These are phyloP conservation scores for Andrena dorsata DNA, from an alignment of 2,888 invertebrate species.

Conservation along the genomic window DNA sequence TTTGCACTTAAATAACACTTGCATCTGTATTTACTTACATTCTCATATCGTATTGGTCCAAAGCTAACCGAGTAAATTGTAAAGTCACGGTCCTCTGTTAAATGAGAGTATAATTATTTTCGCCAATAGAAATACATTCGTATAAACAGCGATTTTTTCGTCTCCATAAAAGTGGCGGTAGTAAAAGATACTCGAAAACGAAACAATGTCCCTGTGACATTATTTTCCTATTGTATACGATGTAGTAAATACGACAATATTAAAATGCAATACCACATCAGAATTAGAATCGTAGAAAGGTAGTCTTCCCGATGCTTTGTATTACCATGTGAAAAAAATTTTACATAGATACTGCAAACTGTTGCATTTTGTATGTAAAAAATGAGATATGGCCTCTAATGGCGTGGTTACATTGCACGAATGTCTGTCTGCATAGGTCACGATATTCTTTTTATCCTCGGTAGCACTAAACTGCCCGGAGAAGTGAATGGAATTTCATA, in stretches of 20 bases:
- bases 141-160: conserved; percentile 41
- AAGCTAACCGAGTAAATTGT: conserved; percentile 41
- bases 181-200: conserved; percentile 58
- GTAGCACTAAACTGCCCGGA: conserved; percentile 30
- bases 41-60: conserved; percentile 50
- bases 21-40: conserved; percentile 51
- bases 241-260: conserved; percentile 33
- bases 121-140: conserved; percentile 42
- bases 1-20: conserved; percentile 43
- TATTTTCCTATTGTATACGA: conserved; percentile 45
- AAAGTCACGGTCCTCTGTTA: conserved; percentile 41
- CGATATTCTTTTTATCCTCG: conserved; percentile 29
- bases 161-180: conserved; percentile 43
- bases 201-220: conserved; percentile 41
- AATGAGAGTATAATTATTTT: conserved; percentile 39
- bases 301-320: conserved; percentile 36
- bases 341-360: conserved; percentile 48
- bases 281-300: conserved; percentile 48
- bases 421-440: conserved; percentile 15
- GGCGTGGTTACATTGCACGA: conserved; percentile 33
- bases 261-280: conserved; percentile 30
- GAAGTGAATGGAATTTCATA: conserved; percentile 23
- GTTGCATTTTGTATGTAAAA: conserved; percentile 52
- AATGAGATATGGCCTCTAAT: conserved; percentile 42
- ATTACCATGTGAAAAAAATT: conserved; percentile 53